Evolutionary conservation across 2,797 vertebrate species (phyloP).

Genomic region (Aeoliscus strigatus): DNA sequence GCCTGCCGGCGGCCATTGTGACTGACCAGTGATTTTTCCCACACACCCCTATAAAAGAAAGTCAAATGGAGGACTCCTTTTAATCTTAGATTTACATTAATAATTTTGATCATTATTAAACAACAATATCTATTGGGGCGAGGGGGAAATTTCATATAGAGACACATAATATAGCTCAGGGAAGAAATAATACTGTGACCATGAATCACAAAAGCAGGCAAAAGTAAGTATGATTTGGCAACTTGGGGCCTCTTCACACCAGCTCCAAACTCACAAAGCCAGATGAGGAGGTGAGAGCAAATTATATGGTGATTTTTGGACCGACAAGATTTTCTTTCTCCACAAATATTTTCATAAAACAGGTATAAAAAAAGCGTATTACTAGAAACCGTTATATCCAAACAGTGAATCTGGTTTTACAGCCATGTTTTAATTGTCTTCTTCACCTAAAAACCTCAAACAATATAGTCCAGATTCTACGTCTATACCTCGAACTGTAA

Average conservation of each 20-base stretch:
- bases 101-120: slow-evolving; percentile 18
- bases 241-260: slow-evolving; percentile 21
- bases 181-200: slow-evolving; percentile 24
- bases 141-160: not conserved
- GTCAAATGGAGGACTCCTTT: slow-evolving; percentile 52
- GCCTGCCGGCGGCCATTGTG: slow-evolving; percentile 44
- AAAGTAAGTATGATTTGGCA: slow-evolving; percentile 21
- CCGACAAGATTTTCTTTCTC: too few species aligned
- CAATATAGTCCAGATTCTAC: too few species aligned
- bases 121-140: slow-evolving; percentile 8
- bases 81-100: slow-evolving; percentile 23
- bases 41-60: slow-evolving; percentile 57
- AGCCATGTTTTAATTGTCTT: too few species aligned
- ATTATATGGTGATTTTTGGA: slow-evolving; percentile 12
- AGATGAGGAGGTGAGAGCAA: slow-evolving; percentile 29
- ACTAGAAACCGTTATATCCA: too few species aligned
- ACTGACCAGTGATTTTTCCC: slow-evolving; percentile 56
- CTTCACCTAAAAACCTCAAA: too few species aligned
- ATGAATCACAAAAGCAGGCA: slow-evolving; percentile 9
- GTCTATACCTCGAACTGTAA: too few species aligned
- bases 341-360: slow-evolving; percentile 6
- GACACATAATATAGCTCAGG: not conserved
- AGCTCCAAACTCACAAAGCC: slow-evolving; percentile 28
- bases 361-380: too few species aligned
- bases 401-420: too few species aligned